These are phyloP conservation scores for Morelia viridis DNA, from an alignment of 2,797 vertebrate species.

Conservation along the genomic window DNA sequence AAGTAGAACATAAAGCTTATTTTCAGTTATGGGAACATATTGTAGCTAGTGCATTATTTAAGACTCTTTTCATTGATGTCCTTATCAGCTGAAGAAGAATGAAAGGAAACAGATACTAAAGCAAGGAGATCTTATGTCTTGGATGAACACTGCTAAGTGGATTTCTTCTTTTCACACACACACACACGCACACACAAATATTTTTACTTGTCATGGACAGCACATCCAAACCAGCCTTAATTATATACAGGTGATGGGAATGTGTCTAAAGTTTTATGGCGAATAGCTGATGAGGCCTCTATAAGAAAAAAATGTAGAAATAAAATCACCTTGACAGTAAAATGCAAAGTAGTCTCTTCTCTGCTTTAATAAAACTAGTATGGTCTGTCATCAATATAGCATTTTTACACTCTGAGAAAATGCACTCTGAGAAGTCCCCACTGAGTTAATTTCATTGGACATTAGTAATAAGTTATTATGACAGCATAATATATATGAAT, in stretches of 20 bases:
- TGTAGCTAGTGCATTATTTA: constrained; percentile 41
- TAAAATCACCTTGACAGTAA: constrained; percentile 90
- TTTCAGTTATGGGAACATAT: constrained; percentile 51
- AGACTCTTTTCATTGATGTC: constrained; percentile 54
- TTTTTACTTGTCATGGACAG: constrained; percentile 65
- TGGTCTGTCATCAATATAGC: constrained; percentile 85
- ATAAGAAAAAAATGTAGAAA: constrained; percentile 91
- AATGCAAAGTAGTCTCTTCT: constrained; percentile 85
- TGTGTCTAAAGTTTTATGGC: constrained; percentile 84
- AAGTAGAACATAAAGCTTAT: constrained; percentile 23
- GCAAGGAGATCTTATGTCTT: constrained; percentile 64
- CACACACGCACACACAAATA: constrained; percentile 67
- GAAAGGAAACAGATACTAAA: constrained; percentile 62
- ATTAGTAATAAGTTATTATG: constrained; percentile 82
- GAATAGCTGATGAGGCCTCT: constrained; percentile 77
- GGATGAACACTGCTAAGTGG: constrained; percentile 66
- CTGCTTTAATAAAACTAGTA: constrained; percentile 91
- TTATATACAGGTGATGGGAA: constrained; percentile 82
- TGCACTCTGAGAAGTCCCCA: constrained; percentile 82
- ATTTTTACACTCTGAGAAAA: constrained; percentile 82
- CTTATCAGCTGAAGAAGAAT: constrained; percentile 64
- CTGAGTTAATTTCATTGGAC: constrained; percentile 84
- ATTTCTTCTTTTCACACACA: constrained; percentile 71
- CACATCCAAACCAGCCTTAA: constrained; percentile 75
- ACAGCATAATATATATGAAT: constrained; percentile 72